Conservation (phyloP, 2,113 vertebrate genomes). For the Cynopterus brachyotis region DNA sequence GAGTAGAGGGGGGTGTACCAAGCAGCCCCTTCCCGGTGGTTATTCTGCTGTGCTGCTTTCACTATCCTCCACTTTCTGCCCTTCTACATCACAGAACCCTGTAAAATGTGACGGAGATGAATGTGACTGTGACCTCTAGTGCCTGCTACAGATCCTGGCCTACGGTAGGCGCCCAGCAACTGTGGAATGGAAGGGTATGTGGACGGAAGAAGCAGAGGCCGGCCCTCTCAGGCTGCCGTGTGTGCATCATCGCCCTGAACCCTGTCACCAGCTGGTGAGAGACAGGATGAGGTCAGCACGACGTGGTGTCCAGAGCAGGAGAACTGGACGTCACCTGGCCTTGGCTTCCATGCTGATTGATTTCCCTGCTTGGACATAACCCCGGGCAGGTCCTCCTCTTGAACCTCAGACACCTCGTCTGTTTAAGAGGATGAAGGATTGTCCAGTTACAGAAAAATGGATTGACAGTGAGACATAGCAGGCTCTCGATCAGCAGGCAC, state of each 20-base stretch:
- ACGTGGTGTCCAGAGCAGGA: rapidly evolving
- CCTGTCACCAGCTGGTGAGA: not conserved
- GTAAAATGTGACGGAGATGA: not conserved
- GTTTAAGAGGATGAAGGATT: not conserved
- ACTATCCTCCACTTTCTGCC: rapidly evolving
- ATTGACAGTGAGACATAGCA: too few relatives aligned
- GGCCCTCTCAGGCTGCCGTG: too few relatives aligned
- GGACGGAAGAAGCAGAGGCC: rapidly evolving
- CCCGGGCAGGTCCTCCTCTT: rapidly evolving
- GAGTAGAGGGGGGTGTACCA: rapidly evolving
- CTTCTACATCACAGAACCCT: not conserved
- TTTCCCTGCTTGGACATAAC: rapidly evolving
- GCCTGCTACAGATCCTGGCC: not conserved
- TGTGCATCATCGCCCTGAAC: rapidly evolving
- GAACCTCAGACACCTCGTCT: not conserved
- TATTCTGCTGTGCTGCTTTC: rapidly evolving
- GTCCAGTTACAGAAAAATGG: not conserved
- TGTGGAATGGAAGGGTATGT: not conserved
- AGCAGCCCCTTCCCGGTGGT: rapidly evolving
- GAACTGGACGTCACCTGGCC: rapidly evolving
- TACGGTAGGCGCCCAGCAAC: rapidly evolving
- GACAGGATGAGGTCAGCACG: rapidly evolving
- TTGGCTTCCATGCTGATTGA: not conserved
- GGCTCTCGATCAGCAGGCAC: not conserved
- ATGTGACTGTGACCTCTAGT: rapidly evolving